Evolutionary conservation across 2,797 vertebrate genomes (phyloP).

Genomic region (Fundulus diaphanus): DNA sequence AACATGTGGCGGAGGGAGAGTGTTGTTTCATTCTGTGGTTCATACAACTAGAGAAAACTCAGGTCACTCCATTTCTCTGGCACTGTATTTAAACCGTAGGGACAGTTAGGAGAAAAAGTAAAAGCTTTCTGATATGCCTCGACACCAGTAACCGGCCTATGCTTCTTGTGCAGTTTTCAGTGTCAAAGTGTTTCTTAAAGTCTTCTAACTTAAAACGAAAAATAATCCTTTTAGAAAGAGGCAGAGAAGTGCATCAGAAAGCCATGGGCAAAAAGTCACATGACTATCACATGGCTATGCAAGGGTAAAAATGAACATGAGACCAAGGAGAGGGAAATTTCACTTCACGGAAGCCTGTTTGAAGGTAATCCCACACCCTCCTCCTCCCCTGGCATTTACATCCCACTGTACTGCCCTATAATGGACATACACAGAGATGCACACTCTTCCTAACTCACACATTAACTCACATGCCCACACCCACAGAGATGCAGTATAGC

Average conservation of each 20-base stretch:
- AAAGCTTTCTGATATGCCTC: not conserved
- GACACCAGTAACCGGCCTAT: no score
- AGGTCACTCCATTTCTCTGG: not conserved
- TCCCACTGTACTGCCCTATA: slow-evolving; percentile 76
- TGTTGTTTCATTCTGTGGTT: no score
- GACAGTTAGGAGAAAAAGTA: not conserved
- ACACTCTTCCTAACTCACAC: slow-evolving; percentile 42
- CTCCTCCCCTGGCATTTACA: slow-evolving; percentile 76
- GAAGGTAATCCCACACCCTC: slow-evolving; percentile 76
- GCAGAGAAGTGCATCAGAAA: slow-evolving; percentile 28
- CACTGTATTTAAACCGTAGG: not conserved
- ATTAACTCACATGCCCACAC: slow-evolving; percentile 57
- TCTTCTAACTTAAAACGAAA: slow-evolving; percentile 18
- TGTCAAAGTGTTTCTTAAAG: slow-evolving; percentile 8
- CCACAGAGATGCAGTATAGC: slow-evolving; percentile 71
- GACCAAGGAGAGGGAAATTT: slow-evolving; percentile 68
- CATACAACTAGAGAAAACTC: not conserved
- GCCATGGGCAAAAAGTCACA: slow-evolving; percentile 16
- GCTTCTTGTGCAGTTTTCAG: not conserved
- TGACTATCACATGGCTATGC: slow-evolving; percentile 29
- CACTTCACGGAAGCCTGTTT: slow-evolving; percentile 77
- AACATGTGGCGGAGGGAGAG: no score
- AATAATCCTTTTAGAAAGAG: slow-evolving; percentile 35
- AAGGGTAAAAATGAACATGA: slow-evolving; percentile 37
- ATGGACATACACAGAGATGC: slow-evolving; percentile 69